Evolutionary conservation across 2,113 vertebrate genomes (phyloP).

Genomic region (Irena cyanogastra): DNA sequence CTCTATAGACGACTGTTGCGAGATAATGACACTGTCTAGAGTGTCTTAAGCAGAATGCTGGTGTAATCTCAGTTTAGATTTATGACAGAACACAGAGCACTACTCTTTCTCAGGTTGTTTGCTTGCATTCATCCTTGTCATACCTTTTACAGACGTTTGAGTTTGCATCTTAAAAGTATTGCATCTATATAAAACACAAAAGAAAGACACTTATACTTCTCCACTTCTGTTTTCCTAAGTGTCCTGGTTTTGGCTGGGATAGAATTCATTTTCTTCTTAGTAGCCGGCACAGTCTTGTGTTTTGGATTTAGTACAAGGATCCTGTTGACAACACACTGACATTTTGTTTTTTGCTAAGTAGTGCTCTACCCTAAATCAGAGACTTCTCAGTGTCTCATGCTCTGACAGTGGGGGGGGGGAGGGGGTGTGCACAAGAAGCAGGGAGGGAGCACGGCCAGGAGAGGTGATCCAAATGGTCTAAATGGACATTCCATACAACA

Average conservation of each 20-base stretch:
- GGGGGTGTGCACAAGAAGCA: not conserved
- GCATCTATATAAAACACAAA: not conserved
- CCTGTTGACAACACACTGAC: not conserved
- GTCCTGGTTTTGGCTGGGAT: not conserved
- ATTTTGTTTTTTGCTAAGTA: not conserved
- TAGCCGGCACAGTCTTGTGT: not conserved
- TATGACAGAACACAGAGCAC: not conserved
- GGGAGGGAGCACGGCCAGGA: too few species aligned
- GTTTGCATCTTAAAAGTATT: not conserved
- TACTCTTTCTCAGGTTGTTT: not conserved
- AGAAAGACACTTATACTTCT: not conserved
- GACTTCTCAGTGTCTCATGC: not conserved
- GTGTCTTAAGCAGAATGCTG: not conserved
- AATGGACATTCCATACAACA: not conserved
- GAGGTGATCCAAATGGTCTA: not conserved
- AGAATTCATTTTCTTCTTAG: not conserved
- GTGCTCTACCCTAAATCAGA: not conserved
- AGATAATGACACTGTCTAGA: not conserved
- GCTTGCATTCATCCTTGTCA: not conserved
- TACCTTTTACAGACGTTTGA: not conserved
- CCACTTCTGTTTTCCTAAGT: not conserved
- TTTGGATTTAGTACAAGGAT: not conserved
- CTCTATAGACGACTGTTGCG: not conserved
- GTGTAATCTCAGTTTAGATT: not conserved
- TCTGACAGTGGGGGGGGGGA: not conserved